These are phyloP conservation scores for Brachypalpus laphriformis DNA, from an alignment of 2,888 invertebrate genomes.

Conservation along the genomic window DNA sequence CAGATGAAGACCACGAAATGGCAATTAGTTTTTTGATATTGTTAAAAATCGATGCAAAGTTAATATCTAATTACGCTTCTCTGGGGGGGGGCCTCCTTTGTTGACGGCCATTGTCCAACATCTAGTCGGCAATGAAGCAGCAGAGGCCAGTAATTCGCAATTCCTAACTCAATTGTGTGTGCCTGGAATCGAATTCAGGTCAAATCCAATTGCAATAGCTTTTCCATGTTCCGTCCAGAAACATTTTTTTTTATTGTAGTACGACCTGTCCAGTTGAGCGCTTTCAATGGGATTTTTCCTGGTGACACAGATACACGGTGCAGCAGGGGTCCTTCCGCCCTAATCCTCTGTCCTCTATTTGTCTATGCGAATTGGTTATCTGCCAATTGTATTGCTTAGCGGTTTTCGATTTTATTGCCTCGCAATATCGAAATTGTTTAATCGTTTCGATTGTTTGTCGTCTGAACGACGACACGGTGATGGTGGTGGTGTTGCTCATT, in stretches of 20 bases:
- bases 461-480: constrained; percentile 36
- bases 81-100: constrained; percentile 44
- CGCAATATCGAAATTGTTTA: constrained; percentile 71
- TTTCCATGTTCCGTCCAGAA: constrained; percentile 47
- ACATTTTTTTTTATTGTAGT: constrained; percentile 2
- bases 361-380: constrained; percentile 65
- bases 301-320: constrained; percentile 47
- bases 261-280: constrained; percentile 38
- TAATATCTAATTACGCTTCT: constrained; percentile 66
- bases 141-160: constrained; percentile 16
- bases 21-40: constrained; percentile 38
- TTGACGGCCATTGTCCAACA: neutral
- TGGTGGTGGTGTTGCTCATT: constrained; percentile 14
- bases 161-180: constrained; percentile 61
- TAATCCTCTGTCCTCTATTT: constrained; percentile 37
- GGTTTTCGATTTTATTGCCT: constrained; percentile 71
- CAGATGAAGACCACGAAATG: constrained; percentile 10
- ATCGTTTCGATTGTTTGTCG: constrained; percentile 63
- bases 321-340: neutral
- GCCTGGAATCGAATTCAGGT: constrained; percentile 58
- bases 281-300: constrained; percentile 58
- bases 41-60: constrained; percentile 60
- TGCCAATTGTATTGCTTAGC: constrained; percentile 73
- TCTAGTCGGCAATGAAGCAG: constrained; percentile 18
- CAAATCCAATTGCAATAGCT: constrained; percentile 65